These are phyloP conservation scores for Nannoperca australis DNA, from an alignment of 2,797 vertebrate genomes.

Conservation along the genomic window DNA sequence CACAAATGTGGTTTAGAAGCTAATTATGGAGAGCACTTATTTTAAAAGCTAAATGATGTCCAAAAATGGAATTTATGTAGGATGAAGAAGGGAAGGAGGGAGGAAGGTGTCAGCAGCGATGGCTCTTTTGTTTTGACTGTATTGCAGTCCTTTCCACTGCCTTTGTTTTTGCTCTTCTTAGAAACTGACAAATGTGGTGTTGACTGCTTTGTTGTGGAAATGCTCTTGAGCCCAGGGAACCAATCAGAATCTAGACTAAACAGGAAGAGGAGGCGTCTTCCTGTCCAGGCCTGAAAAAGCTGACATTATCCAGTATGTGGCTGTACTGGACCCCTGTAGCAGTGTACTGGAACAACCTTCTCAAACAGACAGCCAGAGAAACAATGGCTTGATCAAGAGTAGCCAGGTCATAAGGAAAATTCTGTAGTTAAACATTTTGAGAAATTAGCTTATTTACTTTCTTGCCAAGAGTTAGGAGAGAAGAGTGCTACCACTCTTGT, in stretches of 20 bases:
- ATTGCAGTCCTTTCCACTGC: background rate
- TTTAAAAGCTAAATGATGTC: conserved; percentile 28
- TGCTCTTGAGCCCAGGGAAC: conserved; percentile 41
- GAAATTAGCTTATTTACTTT: too few species aligned
- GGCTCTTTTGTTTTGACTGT: conserved; percentile 50
- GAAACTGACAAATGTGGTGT: conserved; percentile 49
- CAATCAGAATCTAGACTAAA: conserved; percentile 85
- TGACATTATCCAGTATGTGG: conserved; percentile 11
- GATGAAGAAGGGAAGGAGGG: conserved; percentile 15
- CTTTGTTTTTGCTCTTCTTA: background rate
- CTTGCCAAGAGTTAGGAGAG: too few species aligned
- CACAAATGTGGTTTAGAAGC: background rate
- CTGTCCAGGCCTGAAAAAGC: conserved; percentile 66
- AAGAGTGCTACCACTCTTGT: too few species aligned
- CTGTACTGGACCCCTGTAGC: background rate
- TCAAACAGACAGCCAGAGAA: conserved; percentile 4
- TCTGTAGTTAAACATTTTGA: too few species aligned
- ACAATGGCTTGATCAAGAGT: conserved; percentile 20
- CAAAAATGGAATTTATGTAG: conserved; percentile 46
- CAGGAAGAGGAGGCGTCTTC: conserved; percentile 86
- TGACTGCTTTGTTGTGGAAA: conserved; percentile 68
- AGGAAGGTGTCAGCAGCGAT: background rate
- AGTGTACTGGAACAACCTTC: conserved; percentile 17
- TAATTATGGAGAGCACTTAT: conserved; percentile 15
- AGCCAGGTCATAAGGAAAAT: background rate